Evolutionary conservation across 1,140 invertebrate species (phyloP), one percentile per base, ranked within the genome.

Genomic region (Plectus sambesii): DNA sequence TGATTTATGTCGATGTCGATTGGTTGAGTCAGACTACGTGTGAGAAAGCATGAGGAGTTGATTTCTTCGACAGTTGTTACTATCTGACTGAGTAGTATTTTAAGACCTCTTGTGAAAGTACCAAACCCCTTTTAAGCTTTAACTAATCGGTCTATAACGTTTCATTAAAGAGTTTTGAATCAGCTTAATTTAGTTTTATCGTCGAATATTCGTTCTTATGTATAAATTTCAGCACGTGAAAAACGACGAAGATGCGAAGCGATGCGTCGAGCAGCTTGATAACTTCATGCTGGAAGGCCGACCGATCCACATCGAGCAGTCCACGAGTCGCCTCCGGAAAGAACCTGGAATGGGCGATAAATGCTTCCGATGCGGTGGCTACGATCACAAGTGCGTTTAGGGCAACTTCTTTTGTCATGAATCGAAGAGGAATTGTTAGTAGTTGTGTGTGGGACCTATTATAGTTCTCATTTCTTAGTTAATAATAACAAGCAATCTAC

Each of bases 311-410:
- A 54, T 66, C 9, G 62, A 66, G 40, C 45, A 55, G 12, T 60
- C 58, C 19, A 60, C 58, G 0, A 58, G 53, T 8, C 26, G 51
- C 19, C 27, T 60, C 9, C 36, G 58, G 17, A 62, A 59, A 46
- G 58, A 60, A 12, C 35, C 43, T 12, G 58, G 62, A n/a, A 62
- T 61, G 59, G 20, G 42, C 5, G 53, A 61, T 24, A 56, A 57
- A 23, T 66, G 63, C 42, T 66, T 68, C 38, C 59, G 62, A 19
- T 66, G 63, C 35, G 63, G 58, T 4, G 63, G 62, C 22, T 29
- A 26, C 23, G 64, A 68, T 5, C 63, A 66, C 25, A 69, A 66
- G 17, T 3, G 12, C 24, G 38, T 12, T 26, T 9, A 20, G 25
- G 3, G 8, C 29, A 15, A 23, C 20, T 24, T 51, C 8, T 15